phyloP scores from a whole-genome alignment of 2,797 vertebrate genomes.

The Trachops cirrhosus region DNA sequence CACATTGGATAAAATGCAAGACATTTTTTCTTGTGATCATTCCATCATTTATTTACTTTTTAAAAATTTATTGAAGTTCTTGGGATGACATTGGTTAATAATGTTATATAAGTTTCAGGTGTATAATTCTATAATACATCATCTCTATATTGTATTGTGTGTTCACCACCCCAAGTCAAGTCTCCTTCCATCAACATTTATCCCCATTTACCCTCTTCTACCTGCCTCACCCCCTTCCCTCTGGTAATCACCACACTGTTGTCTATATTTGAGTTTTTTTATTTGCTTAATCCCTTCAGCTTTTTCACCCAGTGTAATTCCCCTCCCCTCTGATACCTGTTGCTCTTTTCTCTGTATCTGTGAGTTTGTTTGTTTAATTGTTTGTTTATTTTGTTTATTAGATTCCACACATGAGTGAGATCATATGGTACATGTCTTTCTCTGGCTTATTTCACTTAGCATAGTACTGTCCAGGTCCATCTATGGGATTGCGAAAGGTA shows the following conservation, averaged over 20 bases:
- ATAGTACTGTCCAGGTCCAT: too few relatives aligned
- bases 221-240: background rate
- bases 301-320: background rate
- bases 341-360: background rate
- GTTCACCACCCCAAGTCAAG: background rate
- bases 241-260: background rate
- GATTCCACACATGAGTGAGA: background rate
- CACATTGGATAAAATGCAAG: background rate
- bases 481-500: too few relatives aligned
- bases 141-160: background rate
- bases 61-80: background rate
- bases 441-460: too few relatives aligned
- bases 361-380: background rate
- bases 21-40: background rate
- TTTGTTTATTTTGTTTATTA: background rate
- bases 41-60: background rate
- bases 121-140: background rate
- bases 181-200: background rate
- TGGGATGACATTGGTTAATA: background rate
- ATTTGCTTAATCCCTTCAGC: background rate
- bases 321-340: background rate
- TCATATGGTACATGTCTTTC: too few relatives aligned
- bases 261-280: background rate
- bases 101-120: background rate
- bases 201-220: background rate